Conservation (phyloP, 2,797 vertebrate species). For the Dallia pectoralis region DNA sequence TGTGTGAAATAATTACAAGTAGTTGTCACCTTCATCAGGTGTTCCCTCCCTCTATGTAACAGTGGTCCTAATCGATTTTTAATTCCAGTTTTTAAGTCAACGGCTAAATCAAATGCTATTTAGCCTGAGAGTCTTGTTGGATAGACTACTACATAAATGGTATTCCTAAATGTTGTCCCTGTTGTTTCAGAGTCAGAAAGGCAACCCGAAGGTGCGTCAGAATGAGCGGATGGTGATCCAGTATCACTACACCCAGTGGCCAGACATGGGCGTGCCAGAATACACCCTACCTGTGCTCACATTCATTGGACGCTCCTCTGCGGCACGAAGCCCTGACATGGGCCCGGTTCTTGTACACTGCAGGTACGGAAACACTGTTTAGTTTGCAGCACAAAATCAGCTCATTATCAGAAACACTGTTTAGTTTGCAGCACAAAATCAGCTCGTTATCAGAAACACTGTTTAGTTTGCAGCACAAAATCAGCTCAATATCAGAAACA, state of each 20-base stretch:
- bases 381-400: neutral
- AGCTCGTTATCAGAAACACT: neutral
- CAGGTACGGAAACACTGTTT: conserved; percentile 84
- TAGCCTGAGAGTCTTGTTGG: too few relatives aligned
- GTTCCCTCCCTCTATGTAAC: too few relatives aligned
- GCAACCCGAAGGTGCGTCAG: conserved; percentile 87
- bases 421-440: neutral
- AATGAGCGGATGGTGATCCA: conserved; percentile 90
- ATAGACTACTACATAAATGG: too few relatives aligned
- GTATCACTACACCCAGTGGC: conserved; percentile 99
- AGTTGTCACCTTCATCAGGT: too few relatives aligned
- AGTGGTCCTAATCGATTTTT: too few relatives aligned
- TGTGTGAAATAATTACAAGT: too few relatives aligned
- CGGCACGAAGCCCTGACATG: conserved; percentile 79
- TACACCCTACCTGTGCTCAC: conserved; percentile 96
- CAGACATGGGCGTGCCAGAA: conserved; percentile 97
- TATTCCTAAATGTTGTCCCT: neutral
- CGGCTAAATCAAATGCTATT: too few relatives aligned
- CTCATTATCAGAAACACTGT: too few relatives aligned
- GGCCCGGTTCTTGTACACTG: conserved; percentile 96
- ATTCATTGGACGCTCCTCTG: conserved; percentile 93
- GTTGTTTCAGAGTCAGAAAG: conserved; percentile 83
- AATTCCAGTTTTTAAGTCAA: too few relatives aligned
- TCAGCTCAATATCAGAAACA: neutral
- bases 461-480: too few relatives aligned